phyloP scores from a whole-genome alignment of 2,797 vertebrate species.

The Gadopsis bispinosus region DNA sequence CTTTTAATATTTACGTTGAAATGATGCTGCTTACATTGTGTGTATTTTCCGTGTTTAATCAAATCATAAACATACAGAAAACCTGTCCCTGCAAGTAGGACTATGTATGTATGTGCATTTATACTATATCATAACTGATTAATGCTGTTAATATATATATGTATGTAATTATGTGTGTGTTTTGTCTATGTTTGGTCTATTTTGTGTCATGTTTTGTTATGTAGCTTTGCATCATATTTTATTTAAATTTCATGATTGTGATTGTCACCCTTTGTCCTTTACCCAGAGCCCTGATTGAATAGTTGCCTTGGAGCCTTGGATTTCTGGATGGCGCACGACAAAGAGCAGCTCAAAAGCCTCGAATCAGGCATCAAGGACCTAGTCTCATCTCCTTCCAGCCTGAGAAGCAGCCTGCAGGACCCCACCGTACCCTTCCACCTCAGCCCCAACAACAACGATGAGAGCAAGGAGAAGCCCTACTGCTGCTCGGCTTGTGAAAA shows the following conservation, averaged over 20 bases:
- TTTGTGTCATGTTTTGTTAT: background rate
- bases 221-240: too few relatives aligned
- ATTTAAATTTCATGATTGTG: background rate
- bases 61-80: background rate
- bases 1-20: background rate
- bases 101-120: background rate
- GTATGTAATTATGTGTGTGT: background rate
- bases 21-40: background rate
- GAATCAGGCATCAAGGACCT: constrained; percentile 77
- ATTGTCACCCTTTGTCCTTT: background rate
- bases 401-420: constrained; percentile 62
- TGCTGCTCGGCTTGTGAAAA: constrained; percentile 80
- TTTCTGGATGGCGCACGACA: constrained; percentile 71
- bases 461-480: constrained; percentile 74
- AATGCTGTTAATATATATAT: background rate
- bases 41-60: background rate
- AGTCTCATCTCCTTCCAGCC: constrained; percentile 59
- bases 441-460: constrained; percentile 59
- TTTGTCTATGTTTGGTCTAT: background rate
- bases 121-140: background rate
- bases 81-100: background rate
- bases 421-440: constrained; percentile 65
- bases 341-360: constrained; percentile 63
- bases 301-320: constrained; percentile 60
- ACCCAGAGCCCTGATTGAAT: constrained; percentile 56